phyloP scores from a whole-genome alignment of 2,113 vertebrate species.

The Zingel zingel region DNA sequence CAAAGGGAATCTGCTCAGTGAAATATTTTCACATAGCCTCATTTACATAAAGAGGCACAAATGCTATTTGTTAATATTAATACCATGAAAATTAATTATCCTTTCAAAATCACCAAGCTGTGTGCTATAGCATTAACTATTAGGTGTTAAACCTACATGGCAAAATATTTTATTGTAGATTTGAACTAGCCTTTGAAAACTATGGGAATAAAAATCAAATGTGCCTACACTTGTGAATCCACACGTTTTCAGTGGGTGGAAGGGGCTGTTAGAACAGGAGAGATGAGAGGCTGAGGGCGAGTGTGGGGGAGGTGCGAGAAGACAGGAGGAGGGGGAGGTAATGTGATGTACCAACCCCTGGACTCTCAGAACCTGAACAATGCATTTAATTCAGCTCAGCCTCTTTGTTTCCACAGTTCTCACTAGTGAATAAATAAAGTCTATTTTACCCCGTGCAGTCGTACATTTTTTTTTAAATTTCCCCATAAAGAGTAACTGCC shows the following conservation, averaged over 20 bases:
- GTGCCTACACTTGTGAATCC: constrained; percentile 64
- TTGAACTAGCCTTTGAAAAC: constrained; percentile 44
- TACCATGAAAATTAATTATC: background rate
- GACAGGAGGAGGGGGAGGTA: constrained; percentile 63
- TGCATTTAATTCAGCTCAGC: constrained; percentile 32
- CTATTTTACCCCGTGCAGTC: background rate
- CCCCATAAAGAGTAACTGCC: constrained; percentile 3
- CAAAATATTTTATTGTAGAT: constrained; percentile 17
- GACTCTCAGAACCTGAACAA: constrained; percentile 46
- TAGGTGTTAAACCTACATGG: background rate
- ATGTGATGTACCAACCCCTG: constrained; percentile 49
- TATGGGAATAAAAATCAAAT: constrained; percentile 34
- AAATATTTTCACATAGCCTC: constrained; percentile 23
- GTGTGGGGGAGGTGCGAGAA: constrained; percentile 73
- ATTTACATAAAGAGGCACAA: constrained; percentile 23
- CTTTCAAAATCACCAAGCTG: background rate
- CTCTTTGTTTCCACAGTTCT: constrained; percentile 30
- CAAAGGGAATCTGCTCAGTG: constrained; percentile 5
- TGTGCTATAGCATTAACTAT: background rate
- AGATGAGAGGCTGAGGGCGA: constrained; percentile 74
- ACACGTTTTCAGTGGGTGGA: constrained; percentile 81
- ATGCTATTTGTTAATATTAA: background rate
- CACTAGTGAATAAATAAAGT: constrained; percentile 2
- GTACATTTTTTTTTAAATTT: constrained; percentile 6
- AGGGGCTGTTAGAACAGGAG: constrained; percentile 69